phyloP scores from a whole-genome alignment of 2,113 vertebrate genomes.

The Elgaria multicarinata region DNA sequence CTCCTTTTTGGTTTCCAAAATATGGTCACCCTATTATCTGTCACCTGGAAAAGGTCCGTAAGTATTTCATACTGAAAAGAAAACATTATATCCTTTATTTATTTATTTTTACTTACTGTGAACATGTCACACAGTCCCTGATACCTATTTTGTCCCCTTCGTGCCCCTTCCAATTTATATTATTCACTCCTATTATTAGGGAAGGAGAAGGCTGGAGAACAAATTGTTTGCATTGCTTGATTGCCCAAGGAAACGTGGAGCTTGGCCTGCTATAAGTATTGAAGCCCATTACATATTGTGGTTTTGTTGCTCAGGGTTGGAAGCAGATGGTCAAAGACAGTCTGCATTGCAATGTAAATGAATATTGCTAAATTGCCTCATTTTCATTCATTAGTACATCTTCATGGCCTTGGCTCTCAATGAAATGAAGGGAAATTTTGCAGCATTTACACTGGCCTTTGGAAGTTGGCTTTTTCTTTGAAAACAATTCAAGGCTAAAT shows the following conservation, averaged over 20 bases:
- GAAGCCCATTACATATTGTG: background rate
- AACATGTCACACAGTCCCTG: too few relatives aligned
- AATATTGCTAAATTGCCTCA: background rate
- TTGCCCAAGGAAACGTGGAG: background rate
- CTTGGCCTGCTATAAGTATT: background rate
- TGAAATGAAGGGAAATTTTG: background rate
- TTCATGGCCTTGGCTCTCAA: background rate
- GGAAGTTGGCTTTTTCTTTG: conserved; percentile 9
- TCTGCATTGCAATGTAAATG: background rate
- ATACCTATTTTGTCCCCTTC: too few relatives aligned
- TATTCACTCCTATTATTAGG: too few relatives aligned
- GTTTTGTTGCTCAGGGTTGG: background rate
- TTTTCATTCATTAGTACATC: background rate
- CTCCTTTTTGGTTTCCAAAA: too few relatives aligned
- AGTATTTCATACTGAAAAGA: too few relatives aligned
- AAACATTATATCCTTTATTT: too few relatives aligned
- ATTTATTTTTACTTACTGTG: too few relatives aligned
- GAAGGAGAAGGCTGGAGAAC: too few relatives aligned
- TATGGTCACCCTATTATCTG: too few relatives aligned
- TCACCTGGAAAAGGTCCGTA: too few relatives aligned
- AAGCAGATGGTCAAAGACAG: background rate
- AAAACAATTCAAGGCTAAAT: background rate
- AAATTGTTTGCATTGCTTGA: background rate
- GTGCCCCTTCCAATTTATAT: too few relatives aligned
- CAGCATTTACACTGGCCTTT: background rate